Base-by-base conservation (phyloP, 2,888 invertebrate genomes). In the Arctia plantaginis region DNA sequence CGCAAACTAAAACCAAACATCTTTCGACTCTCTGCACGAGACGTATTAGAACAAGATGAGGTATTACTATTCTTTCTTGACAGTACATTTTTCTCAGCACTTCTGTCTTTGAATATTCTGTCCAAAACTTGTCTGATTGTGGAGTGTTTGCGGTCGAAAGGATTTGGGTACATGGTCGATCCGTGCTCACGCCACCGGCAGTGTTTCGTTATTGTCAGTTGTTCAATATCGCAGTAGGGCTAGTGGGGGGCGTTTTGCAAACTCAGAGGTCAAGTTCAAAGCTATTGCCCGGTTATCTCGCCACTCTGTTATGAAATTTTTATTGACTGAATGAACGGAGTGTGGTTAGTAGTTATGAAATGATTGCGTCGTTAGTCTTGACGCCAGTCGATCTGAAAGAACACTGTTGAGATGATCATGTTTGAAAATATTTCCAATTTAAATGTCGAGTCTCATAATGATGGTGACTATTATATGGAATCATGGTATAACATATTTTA, bases 81-180 rank as follows among this genome's bases (percentile, higher is more conserved):
- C 30, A 93, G 82, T 27, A 83, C 90, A 90, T 90, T 89, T 80
- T 89, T 91, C n/a, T 82, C 83, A 69, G 82, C 83, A 79, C 82
- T 88, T 78, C 83, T 90, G 62, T 95, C 95, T 73, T 95, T 96
- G 82, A 97, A 91, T 75, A 97, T 90, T 75, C 96, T 95, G 86
- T 97, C 97, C 83, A 97, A 90, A 84, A 97, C 96, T 90, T 97
- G 97, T 77, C 97, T 96, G 85, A 97, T 97, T 66, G 97, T 97
- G 77, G 97, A 97, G 91, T 97, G 97, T 88, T 97, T 97, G 88
- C 97, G 96, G 85, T 97, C 97, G 90, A 97, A 97, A 82, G 97
- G 97, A 89, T 97, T 97, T 35, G 97, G 97, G 91, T 96, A 97
- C 97, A 97, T 97, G 82, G 80, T 88, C 74, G 77, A 71, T 76